These are phyloP conservation scores for Zonotrichia leucophrys DNA, from an alignment of 2,113 vertebrate species.

Conservation along the genomic window DNA sequence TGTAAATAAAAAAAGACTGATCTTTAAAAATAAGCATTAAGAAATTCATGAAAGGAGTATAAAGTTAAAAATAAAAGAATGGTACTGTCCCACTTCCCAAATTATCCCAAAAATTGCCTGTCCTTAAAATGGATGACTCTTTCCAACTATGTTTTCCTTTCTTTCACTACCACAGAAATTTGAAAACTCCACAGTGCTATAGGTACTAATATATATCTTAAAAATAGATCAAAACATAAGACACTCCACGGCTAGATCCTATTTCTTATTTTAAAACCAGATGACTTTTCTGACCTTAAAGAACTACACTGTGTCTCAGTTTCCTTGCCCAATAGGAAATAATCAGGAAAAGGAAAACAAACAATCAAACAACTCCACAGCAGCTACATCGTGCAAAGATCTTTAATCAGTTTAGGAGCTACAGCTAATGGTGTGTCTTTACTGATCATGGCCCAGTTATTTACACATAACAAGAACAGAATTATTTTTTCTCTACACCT, in stretches of 20 bases:
- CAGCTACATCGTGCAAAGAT: neutral
- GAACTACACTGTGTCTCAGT: neutral
- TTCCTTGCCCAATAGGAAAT: neutral
- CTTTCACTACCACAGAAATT: neutral
- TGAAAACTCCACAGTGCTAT: neutral
- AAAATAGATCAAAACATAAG: neutral
- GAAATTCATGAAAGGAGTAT: rapidly evolving
- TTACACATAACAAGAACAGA: neutral
- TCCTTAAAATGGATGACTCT: neutral
- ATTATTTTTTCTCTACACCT: neutral
- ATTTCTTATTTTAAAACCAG: neutral
- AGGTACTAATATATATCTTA: neutral
- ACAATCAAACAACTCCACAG: neutral
- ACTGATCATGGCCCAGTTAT: neutral
- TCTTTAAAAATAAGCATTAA: neutral
- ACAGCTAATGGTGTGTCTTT: neutral
- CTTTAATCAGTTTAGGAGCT: neutral
- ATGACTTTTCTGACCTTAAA: neutral
- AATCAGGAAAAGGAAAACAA: neutral
- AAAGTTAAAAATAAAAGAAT: neutral
- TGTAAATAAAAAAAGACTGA: neutral
- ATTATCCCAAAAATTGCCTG: neutral
- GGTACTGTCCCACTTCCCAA: neutral
- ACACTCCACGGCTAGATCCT: neutral
- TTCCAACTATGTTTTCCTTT: neutral